phyloP scores from a whole-genome alignment of 2,888 invertebrate genomes.

The Plemyria rubiginata region DNA sequence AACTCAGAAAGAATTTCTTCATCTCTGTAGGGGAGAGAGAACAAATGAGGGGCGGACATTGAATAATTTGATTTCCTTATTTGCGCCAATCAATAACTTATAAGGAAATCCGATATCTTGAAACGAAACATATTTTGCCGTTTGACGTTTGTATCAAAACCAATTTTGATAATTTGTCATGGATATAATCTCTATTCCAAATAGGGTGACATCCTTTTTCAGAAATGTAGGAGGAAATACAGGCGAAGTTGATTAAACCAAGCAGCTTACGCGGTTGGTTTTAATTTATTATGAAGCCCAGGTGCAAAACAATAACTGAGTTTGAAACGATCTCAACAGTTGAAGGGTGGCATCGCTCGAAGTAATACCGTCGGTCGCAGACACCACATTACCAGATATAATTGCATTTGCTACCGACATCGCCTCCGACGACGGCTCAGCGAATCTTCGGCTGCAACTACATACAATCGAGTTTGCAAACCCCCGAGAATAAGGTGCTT shows the following conservation, averaged over 20 bases:
- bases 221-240: conserved; percentile 12
- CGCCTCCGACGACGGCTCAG: conserved; percentile 73
- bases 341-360: conserved; percentile 69
- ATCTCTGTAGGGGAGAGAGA: conserved; percentile 80
- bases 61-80: conserved; percentile 85
- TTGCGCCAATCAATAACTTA: conserved; percentile 83
- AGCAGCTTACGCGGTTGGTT: conserved; percentile 25
- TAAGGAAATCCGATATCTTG: conserved; percentile 72
- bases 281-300: conserved; percentile 58
- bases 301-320: conserved; percentile 68
- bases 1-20: conserved; percentile 85
- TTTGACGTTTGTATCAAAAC: conserved; percentile 45
- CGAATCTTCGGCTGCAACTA: conserved; percentile 72
- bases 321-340: conserved; percentile 71
- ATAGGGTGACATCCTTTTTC: conserved; percentile 3
- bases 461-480: conserved; percentile 81
- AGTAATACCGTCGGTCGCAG: conserved; percentile 69
- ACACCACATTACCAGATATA: conserved; percentile 80
- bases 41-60: conserved; percentile 85
- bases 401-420: conserved; percentile 82
- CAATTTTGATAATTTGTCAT: conserved; percentile 17
- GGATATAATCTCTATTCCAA: conserved; percentile 1
- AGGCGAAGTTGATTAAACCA: conserved; percentile 10
- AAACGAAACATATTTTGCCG: conserved; percentile 55
- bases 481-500: conserved; percentile 75